A percentile compares a stretch with the other conserved stretches of the same genome.
phyloP scores from a whole-genome alignment of 2,888 invertebrate species.

The Neoascia interrupta region DNA sequence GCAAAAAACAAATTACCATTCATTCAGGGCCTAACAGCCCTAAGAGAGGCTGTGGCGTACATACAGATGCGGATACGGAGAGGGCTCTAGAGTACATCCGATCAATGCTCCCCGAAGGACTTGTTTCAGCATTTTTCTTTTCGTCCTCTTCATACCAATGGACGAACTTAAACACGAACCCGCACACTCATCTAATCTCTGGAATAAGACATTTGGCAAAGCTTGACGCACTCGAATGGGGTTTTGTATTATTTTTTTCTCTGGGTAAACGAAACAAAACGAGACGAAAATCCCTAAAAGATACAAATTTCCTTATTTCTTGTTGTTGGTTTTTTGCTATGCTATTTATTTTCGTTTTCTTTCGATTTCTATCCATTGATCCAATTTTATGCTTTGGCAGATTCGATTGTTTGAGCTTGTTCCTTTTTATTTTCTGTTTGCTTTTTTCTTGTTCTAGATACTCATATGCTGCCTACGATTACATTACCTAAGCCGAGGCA shows the following conservation, averaged over 20 bases:
- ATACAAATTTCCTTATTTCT: slow-evolving; percentile 21
- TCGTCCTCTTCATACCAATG: background rate
- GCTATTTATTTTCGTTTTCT: slow-evolving; percentile 27
- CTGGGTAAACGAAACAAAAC: background rate
- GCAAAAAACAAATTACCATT: slow-evolving; percentile 68
- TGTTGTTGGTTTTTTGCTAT: background rate
- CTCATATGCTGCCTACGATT: slow-evolving; percentile 25
- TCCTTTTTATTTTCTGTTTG: slow-evolving; percentile 5
- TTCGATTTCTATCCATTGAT: slow-evolving; percentile 53
- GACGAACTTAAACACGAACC: slow-evolving; percentile 34
- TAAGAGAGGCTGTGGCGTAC: background rate
- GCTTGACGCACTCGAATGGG: slow-evolving; percentile 8
- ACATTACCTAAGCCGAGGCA: slow-evolving; percentile 26
- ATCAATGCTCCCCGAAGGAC: slow-evolving; percentile 44
- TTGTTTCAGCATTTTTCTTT: slow-evolving; percentile 22
- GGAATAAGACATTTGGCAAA: slow-evolving; percentile 57
- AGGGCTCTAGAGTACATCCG: slow-evolving; percentile 20
- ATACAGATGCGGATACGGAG: background rate
- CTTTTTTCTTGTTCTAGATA: slow-evolving; percentile 13
- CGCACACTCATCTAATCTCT: slow-evolving; percentile 44
- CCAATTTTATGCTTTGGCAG: slow-evolving; percentile 57
- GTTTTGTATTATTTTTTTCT: too few relatives aligned
- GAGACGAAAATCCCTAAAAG: slow-evolving; percentile 18
- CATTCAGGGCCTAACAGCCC: slow-evolving; percentile 36
- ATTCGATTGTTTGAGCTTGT: slow-evolving; percentile 36